Evolutionary conservation across 2,888 invertebrate species (phyloP).

Genomic region (Cheilosia soror): DNA sequence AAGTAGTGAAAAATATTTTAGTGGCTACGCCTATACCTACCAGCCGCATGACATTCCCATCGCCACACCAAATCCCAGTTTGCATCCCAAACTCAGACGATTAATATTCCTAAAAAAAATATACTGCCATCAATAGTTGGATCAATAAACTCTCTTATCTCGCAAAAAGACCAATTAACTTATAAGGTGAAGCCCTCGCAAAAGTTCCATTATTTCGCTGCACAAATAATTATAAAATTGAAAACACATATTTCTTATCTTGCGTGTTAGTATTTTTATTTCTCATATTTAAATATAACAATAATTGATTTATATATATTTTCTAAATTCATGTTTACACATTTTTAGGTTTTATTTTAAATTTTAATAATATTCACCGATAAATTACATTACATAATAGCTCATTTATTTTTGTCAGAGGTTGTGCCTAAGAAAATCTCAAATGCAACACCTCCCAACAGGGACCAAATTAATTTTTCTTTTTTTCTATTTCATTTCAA

Average conservation of each 20-base stretch:
- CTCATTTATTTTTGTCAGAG: constrained; percentile 68
- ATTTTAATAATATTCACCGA: constrained; percentile 67
- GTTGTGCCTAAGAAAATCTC: constrained; percentile 30
- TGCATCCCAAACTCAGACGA: no score
- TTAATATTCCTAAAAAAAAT: no score
- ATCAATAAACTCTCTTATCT: no score
- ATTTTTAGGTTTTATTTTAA: constrained; percentile 48
- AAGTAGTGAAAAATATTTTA: no score
- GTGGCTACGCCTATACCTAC: no score
- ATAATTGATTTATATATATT: constrained; percentile 76
- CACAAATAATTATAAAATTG: not conserved
- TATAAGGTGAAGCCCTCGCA: not conserved
- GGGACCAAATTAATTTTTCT: constrained; percentile 15
- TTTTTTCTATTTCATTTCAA: constrained; percentile 22
- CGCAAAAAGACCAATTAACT: no score
- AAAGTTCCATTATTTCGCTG: not conserved
- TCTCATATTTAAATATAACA: constrained; percentile 77
- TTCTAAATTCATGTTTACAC: constrained; percentile 77
- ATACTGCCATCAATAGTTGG: no score
- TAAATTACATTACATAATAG: constrained; percentile 56
- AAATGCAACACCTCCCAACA: constrained; percentile 2
- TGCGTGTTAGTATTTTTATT: constrained; percentile 77
- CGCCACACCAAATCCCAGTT: no score
- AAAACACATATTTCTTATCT: constrained; percentile 35
- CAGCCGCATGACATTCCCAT: no score